A percentile compares a stretch with the other conserved stretches of the same genome.
These are phyloP conservation scores for Tanytarsus gracilentus DNA, from an alignment of 2,888 invertebrate species.

Conservation along the genomic window DNA sequence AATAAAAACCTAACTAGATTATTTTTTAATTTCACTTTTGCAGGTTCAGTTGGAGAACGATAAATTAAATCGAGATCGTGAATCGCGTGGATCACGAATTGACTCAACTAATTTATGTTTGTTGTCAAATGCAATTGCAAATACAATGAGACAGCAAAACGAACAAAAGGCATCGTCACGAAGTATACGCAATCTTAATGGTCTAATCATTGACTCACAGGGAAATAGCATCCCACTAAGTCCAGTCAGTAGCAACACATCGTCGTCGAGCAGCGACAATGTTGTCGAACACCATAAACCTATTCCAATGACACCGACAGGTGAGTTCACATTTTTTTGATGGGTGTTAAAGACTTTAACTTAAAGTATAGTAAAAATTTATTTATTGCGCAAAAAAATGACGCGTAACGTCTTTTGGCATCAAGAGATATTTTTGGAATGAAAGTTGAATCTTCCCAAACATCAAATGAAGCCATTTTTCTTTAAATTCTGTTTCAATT, in stretches of 20 bases:
- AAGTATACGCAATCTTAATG: conserved; percentile 21
- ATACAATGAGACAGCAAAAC: conserved; percentile 19
- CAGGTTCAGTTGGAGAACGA: conserved; percentile 45
- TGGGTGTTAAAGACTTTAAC: background rate
- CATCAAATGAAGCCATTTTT: too few relatives aligned
- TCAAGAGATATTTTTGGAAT: too few relatives aligned
- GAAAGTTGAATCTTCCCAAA: too few relatives aligned
- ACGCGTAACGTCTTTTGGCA: too few relatives aligned
- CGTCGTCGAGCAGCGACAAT: conserved; percentile 20
- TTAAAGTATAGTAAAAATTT: too few relatives aligned
- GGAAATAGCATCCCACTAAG: conserved; percentile 37
- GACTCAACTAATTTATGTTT: conserved; percentile 41
- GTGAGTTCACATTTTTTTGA: conserved; percentile 18
- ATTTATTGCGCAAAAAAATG: too few relatives aligned
- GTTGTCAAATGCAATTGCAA: conserved; percentile 24
- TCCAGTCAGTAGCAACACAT: conserved; percentile 32
- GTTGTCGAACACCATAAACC: conserved; percentile 25
- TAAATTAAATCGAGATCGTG: conserved; percentile 43
- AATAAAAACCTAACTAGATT: background rate
- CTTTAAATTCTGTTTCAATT: too few relatives aligned
- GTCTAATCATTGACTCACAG: conserved; percentile 35
- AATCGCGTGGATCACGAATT: conserved; percentile 37
- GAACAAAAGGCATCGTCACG: conserved; percentile 17
- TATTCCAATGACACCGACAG: conserved; percentile 26
- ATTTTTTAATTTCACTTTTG: conserved; percentile 28